Evolutionary conservation across 1,140 invertebrate species (phyloP).

Genomic region (Drosophila bocki): DNA sequence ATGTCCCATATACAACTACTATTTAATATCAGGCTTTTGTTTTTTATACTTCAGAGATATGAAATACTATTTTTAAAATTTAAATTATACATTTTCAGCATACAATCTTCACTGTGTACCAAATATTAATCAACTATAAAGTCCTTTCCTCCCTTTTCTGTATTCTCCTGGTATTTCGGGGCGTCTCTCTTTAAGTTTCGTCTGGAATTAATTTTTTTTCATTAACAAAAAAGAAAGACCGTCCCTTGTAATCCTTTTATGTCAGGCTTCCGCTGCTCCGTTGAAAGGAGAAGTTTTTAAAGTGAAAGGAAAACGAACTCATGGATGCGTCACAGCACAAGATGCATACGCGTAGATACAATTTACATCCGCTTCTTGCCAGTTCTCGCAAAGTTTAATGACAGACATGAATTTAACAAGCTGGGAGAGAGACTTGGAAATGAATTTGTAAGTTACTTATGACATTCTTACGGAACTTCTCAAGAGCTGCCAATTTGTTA

Average conservation of each 20-base stretch:
- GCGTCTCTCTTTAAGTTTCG: conserved; percentile 28
- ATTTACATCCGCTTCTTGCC: conserved; percentile 31
- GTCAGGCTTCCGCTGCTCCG: conserved; percentile 37
- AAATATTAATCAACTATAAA: conserved; percentile 61
- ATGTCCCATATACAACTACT: background rate
- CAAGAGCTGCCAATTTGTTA: conserved; percentile 1
- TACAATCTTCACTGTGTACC: background rate
- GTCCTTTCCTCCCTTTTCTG: conserved; percentile 25
- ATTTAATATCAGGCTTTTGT: background rate
- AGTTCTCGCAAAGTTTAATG: conserved; percentile 24
- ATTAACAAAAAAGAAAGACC: conserved; percentile 26
- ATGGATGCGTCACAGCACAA: conserved; percentile 31
- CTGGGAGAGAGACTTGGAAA: conserved; percentile 4
- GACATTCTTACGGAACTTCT: conserved; percentile 18
- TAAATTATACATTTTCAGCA: rapidly evolving
- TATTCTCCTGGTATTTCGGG: conserved; percentile 25
- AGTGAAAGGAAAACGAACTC: conserved; percentile 44
- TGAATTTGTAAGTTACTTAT: conserved; percentile 20
- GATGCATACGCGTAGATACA: conserved; percentile 26
- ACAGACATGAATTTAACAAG: conserved; percentile 16
- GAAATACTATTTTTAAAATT: background rate
- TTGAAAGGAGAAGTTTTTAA: conserved; percentile 43
- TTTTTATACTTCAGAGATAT: background rate
- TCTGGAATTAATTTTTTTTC: conserved; percentile 14
- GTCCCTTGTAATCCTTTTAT: conserved; percentile 62